Evolutionary conservation across 2,797 vertebrate species (phyloP).

Genomic region (Poliocrania exsul): DNA sequence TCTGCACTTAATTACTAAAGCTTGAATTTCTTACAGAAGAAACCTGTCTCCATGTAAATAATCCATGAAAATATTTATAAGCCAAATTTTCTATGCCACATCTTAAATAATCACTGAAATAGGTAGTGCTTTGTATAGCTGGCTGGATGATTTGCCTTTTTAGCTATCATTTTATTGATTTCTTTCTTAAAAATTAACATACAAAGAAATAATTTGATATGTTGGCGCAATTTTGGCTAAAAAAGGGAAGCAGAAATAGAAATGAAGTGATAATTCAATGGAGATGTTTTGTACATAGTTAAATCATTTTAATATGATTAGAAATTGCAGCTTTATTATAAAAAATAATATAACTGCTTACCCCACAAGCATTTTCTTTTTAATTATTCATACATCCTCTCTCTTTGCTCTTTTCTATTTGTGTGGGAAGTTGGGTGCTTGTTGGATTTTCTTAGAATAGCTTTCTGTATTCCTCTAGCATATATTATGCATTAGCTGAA

Average conservation of each 20-base stretch:
- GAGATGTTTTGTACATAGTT: constrained; percentile 14
- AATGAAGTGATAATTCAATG: not conserved
- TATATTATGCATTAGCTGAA: constrained; percentile 56
- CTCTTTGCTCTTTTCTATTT: constrained; percentile 20
- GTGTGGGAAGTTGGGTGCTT: constrained; percentile 29
- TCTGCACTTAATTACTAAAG: not conserved
- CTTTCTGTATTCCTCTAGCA: constrained; percentile 32
- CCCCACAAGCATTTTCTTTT: constrained; percentile 36
- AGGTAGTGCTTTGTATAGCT: constrained; percentile 47
- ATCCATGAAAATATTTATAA: constrained; percentile 59
- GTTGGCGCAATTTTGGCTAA: constrained; percentile 1
- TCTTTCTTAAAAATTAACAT: constrained; percentile 29
- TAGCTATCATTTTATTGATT: constrained; percentile 66
- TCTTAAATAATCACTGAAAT: constrained; percentile 70
- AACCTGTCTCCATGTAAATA: constrained; percentile 67
- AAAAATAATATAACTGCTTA: constrained; percentile 39
- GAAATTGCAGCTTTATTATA: constrained; percentile 36
- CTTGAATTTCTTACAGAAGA: constrained; percentile 47
- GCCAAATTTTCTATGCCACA: constrained; percentile 55
- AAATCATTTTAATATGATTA: constrained; percentile 31
- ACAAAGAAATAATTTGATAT: constrained; percentile 21
- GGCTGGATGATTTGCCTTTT: constrained; percentile 50
- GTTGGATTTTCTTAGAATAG: constrained; percentile 55
- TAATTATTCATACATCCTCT: constrained; percentile 55
- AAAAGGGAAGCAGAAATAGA: not conserved